Evolutionary conservation across 2,113 vertebrate species (phyloP), one percentile per base, ranked within the genome.

Genomic region (Neotragus moschatus): DNA sequence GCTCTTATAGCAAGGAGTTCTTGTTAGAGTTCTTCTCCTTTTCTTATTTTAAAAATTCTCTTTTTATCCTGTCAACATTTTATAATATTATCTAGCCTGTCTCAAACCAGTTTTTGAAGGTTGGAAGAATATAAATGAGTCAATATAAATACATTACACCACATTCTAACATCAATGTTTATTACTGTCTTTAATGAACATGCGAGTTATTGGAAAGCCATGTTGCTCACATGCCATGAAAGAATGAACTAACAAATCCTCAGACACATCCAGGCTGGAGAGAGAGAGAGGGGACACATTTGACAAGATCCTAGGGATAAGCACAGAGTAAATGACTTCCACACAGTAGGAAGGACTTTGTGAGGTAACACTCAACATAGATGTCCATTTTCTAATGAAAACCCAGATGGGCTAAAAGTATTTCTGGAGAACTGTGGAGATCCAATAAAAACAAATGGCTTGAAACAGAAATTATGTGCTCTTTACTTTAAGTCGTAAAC

Each of bases 331-430:
- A 93, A 96, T 93, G 33, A 51, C 86, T 84, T 97, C 55, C 36
- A 58, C 86, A 73, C 84, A 95, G 60, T 61, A 97, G 55, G 85
- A 93, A 81, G 95, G 82, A 45, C 21, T 84, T 96, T 94, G 90
- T 91, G 80, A 94, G 53, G 26, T 95, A 96, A 91, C 80, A 93
- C 26, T 91, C 94, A 93, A 66, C 75, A 92, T 89, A 90, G 39
- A 90, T 95, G 58, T 95, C 56, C 92, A 96, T 96, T 94, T 95
- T 90, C 80, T 94, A 58, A 84, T 95, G 80, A 94, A 91, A 98
- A 94, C 39, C 61, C 86, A 2, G 55, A 97, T 61, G 26, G 45
- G 82, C 79, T 97, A 89, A 98, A 95, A 84, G 73, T 94, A 96
- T 94, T 89, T 96, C 55, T 86, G n/a, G 94, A 92, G 55, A 93